Evolutionary conservation across 2,113 vertebrate genomes (phyloP).

Genomic region (Rhodinocichla rosea): DNA sequence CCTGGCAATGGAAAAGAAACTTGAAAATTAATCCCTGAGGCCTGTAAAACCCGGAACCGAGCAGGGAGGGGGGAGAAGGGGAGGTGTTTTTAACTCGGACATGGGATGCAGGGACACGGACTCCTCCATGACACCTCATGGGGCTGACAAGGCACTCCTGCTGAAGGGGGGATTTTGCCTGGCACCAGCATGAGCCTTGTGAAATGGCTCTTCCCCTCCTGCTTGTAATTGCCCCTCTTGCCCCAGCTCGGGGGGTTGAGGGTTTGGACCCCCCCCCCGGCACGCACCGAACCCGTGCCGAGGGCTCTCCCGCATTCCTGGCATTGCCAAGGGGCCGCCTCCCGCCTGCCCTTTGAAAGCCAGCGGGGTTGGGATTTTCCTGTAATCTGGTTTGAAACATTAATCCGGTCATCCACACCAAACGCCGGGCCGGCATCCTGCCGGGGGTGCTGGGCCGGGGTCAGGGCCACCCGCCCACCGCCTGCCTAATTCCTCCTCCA

Average conservation of each 20-base stretch:
- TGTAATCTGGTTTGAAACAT: constrained; percentile 38
- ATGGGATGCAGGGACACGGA: neutral
- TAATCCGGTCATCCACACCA: constrained; percentile 47
- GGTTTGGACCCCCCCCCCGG: neutral
- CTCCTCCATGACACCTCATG: rapidly evolving
- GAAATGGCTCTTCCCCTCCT: neutral
- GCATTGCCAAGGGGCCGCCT: constrained; percentile 48
- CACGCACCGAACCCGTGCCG: neutral
- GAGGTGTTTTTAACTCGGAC: neutral
- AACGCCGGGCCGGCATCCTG: constrained; percentile 16
- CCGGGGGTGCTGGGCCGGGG: neutral
- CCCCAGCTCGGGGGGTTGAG: neutral
- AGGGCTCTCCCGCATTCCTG: constrained; percentile 41
- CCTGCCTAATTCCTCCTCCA: constrained; percentile 9
- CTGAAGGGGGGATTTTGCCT: neutral
- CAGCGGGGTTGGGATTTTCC: constrained; percentile 14
- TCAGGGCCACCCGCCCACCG: neutral
- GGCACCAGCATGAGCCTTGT: neutral
- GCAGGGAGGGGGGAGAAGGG: neutral
- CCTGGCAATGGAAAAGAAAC: constrained; percentile 7
- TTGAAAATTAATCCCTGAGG: neutral
- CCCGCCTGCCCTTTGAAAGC: constrained; percentile 26
- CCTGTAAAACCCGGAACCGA: neutral
- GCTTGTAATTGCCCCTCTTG: neutral
- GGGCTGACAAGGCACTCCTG: neutral